Conservation (phyloP, 2,113 vertebrate genomes). For the Gopherus evgoodei region DNA sequence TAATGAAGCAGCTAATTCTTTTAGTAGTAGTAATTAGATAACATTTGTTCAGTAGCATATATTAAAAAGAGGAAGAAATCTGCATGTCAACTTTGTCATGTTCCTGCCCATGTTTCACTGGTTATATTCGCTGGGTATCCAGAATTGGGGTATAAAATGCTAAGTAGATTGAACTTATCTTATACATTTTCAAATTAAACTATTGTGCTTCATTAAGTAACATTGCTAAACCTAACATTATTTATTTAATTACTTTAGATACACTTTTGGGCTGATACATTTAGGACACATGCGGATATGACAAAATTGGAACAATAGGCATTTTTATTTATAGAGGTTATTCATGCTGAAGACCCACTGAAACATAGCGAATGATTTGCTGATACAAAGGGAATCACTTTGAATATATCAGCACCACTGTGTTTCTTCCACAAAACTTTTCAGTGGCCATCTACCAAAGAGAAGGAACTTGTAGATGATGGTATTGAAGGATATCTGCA, state of each 20-base stretch:
- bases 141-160: not conserved
- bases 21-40: constrained; percentile 11
- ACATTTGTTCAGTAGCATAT: constrained; percentile 23
- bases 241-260: constrained; percentile 4
- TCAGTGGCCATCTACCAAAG: not conserved
- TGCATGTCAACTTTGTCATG: not conserved
- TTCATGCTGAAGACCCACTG: not conserved
- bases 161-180: not conserved
- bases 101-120: not conserved
- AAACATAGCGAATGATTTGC: not conserved
- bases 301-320: not conserved
- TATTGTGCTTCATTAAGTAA: constrained; percentile 23
- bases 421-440: not conserved
- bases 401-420: not conserved
- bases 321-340: not conserved
- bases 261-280: not conserved
- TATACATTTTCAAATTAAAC: constrained; percentile 1
- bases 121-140: constrained; percentile 33
- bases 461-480: not conserved
- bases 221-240: not conserved
- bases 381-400: not conserved
- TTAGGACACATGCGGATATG: not conserved
- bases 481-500: not conserved
- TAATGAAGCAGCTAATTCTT: constrained; percentile 9
- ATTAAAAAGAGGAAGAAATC: not conserved